Evolutionary conservation across 2,888 invertebrate species (phyloP), one percentile per base, ranked within the genome.

Genomic region (Morpho achilles): DNA sequence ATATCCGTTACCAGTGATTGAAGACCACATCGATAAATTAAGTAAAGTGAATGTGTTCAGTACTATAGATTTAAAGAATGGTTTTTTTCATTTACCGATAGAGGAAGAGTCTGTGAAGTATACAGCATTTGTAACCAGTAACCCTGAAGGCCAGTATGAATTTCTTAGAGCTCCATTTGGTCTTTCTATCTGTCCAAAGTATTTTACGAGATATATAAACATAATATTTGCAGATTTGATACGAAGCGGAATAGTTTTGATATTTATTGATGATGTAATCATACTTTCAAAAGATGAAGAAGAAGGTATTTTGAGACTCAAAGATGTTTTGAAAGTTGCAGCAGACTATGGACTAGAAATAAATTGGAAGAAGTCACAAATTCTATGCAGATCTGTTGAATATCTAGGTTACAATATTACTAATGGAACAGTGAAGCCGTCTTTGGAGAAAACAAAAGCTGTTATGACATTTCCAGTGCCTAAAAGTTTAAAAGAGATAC

Each of bases 1-100:
- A 44, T 78, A 69, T 61, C 61, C 56, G 0, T 60, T 82, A 0
- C 79, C 81, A 1, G 32, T 78, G 5, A 80, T 80, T 8, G 82
- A 84, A 7, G 61, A 82, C 2, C 67, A 70, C 7, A 62, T 82
- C n/a, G 79, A 50, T 72, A 85, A 72, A 76, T 79, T 85, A 65
- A 64, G 66, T 39, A 43, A 52, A 6, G 61, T 56, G 8, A 68
- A 45, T 57, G 39, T 69, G 0, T 71, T 69, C 53, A 69, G 66
- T 49, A 54, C 54, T 3, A 40, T 71, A 1, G 76, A 79, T 62
- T 61, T 79, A 8, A 74, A 73, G 64, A 71, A 77, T 69, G 76
- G 73, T 22, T 80, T 76, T 61, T 79, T 80, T 49, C 79, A 82
- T 64, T 72, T 80, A 9, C 61, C 56, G 1, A 56, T 78, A 2